Conservation (phyloP, 1,140 invertebrate genomes). For the Pseudobourletiella spinata region DNA sequence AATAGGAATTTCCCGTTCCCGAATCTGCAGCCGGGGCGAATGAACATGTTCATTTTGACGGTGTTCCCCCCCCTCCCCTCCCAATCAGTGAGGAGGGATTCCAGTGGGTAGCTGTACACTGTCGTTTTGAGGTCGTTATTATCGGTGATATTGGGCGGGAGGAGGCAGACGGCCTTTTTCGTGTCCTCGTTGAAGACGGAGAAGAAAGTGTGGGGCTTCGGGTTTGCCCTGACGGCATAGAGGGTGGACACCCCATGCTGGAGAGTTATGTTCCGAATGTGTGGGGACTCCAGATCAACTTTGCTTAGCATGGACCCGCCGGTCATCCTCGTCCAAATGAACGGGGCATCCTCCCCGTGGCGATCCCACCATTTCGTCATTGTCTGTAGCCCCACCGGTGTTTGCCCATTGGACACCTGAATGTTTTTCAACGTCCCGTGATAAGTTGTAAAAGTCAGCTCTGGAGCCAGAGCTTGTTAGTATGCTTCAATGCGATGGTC, state of each 20-base stretch:
- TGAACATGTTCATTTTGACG: not conserved
- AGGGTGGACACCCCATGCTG: not conserved
- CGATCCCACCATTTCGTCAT: not conserved
- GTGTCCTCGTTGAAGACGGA: not conserved
- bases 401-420: not conserved
- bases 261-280: not conserved
- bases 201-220: not conserved
- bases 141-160: not conserved
- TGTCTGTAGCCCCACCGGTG: not conserved
- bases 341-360: not conserved
- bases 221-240: not conserved
- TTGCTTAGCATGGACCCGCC: not conserved
- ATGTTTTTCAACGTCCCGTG: no score
- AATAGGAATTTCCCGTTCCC: not conserved
- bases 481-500: no score
- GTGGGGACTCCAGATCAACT: not conserved
- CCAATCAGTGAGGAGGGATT: not conserved
- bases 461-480: no score
- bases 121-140: not conserved
- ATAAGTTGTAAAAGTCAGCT: no score
- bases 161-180: not conserved
- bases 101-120: not conserved
- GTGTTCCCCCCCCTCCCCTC: not conserved
- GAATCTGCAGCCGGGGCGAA: not conserved
- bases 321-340: not conserved